Evolutionary conservation across 2,113 vertebrate genomes (phyloP).

Genomic region (Pomatostomus ruficeps): DNA sequence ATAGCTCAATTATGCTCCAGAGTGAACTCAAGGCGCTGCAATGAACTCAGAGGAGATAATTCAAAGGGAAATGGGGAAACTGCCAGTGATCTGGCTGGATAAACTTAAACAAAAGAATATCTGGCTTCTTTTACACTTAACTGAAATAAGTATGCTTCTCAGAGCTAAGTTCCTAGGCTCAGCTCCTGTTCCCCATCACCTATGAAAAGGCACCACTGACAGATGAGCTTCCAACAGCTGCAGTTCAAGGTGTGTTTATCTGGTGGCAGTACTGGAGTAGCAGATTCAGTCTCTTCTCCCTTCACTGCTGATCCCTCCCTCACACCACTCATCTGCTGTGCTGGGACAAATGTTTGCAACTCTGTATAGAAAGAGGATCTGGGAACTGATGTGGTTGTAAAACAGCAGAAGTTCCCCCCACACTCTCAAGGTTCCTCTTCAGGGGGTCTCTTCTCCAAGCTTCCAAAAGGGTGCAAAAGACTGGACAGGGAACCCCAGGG

Average conservation of each 20-base stretch:
- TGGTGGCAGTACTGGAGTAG: not conserved
- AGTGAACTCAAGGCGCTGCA: not conserved
- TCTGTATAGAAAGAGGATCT: not conserved
- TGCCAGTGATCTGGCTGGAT: not conserved
- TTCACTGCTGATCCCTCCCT: not conserved
- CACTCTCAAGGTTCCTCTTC: not conserved
- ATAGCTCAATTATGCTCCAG: not conserved
- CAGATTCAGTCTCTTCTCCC: not conserved
- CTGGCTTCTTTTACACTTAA: not conserved
- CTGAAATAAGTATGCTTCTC: not conserved
- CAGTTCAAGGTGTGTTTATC: not conserved
- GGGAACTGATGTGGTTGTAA: not conserved
- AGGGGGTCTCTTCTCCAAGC: not conserved
- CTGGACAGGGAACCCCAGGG: not conserved
- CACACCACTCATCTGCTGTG: not conserved
- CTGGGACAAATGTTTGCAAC: not conserved
- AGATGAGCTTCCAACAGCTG: not conserved
- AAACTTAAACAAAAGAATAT: slow-evolving; percentile 13
- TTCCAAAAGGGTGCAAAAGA: not conserved
- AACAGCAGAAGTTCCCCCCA: fast-evolving
- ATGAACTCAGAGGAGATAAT: not conserved
- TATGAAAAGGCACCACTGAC: not conserved
- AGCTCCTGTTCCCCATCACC: not conserved
- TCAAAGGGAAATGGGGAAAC: not conserved
- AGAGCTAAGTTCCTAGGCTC: not conserved